These are phyloP conservation scores for Syngnathus scovelli DNA, from an alignment of 2,113 vertebrate species.

Conservation along the genomic window DNA sequence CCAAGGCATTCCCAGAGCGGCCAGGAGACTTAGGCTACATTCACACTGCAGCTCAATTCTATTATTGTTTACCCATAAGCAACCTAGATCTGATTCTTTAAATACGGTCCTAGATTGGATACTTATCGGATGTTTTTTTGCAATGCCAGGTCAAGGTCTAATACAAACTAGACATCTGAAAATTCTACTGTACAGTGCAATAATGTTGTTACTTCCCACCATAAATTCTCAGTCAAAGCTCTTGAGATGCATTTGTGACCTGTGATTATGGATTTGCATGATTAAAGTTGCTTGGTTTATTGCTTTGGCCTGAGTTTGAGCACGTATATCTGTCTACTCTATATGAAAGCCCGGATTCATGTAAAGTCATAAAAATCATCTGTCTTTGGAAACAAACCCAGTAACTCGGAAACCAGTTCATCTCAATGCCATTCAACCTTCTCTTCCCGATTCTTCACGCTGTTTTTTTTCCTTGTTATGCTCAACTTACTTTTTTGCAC, in stretches of 20 bases:
- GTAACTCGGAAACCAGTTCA: background rate
- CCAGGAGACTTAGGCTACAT: too few relatives aligned
- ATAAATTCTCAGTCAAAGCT: too few relatives aligned
- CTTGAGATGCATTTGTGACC: background rate
- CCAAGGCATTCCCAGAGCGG: too few relatives aligned
- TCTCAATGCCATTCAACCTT: background rate
- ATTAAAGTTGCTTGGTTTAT: background rate
- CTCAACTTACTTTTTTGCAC: conserved; percentile 8
- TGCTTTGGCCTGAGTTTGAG: background rate
- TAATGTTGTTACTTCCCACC: too few relatives aligned
- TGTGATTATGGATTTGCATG: background rate
- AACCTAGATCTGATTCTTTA: too few relatives aligned
- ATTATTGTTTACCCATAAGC: too few relatives aligned
- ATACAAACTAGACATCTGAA: too few relatives aligned
- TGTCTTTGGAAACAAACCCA: background rate
- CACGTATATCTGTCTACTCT: background rate
- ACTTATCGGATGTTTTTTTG: too few relatives aligned
- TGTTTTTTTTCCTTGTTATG: conserved; percentile 2
- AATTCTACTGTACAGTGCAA: too few relatives aligned
- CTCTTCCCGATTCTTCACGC: background rate
- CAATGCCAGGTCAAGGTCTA: too few relatives aligned
- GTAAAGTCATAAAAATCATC: background rate
- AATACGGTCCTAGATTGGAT: too few relatives aligned
- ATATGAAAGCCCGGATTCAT: background rate
- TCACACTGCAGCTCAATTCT: too few relatives aligned